phyloP scores from a whole-genome alignment of 2,797 vertebrate species.

The Presbytis comata region DNA sequence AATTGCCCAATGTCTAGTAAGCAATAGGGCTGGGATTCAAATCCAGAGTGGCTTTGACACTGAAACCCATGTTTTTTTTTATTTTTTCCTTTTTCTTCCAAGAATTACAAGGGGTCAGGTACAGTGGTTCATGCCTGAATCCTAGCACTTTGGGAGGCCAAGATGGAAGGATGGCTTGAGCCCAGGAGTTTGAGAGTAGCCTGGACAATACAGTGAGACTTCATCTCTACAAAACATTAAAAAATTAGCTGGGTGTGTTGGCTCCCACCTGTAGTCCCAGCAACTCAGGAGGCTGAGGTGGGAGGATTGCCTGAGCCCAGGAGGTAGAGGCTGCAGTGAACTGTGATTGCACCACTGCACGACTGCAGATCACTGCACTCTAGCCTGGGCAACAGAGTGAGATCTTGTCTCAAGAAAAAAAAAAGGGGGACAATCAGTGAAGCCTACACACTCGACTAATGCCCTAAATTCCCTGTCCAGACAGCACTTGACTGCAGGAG shows the following conservation, averaged over 20 bases:
- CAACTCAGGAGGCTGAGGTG: not conserved
- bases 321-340: not conserved
- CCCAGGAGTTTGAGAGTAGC: not conserved
- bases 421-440: not conserved
- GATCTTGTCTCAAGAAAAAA: not conserved
- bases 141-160: not conserved
- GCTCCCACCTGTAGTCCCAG: not conserved
- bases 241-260: not conserved
- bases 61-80: not conserved
- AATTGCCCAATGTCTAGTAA: not conserved
- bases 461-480: not conserved
- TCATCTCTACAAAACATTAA: not conserved
- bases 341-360: not conserved
- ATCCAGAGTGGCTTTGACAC: not conserved
- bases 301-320: not conserved
- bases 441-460: not conserved
- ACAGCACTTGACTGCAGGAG: not conserved
- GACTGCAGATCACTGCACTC: not conserved
- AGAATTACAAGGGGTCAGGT: not conserved
- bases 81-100: not conserved
- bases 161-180: not conserved
- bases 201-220: not conserved
- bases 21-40: not conserved
- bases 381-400: not conserved
- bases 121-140: not conserved